Evolutionary conservation across 2,797 vertebrate genomes (phyloP).

Genomic region (Lepilemur ruficaudatus): DNA sequence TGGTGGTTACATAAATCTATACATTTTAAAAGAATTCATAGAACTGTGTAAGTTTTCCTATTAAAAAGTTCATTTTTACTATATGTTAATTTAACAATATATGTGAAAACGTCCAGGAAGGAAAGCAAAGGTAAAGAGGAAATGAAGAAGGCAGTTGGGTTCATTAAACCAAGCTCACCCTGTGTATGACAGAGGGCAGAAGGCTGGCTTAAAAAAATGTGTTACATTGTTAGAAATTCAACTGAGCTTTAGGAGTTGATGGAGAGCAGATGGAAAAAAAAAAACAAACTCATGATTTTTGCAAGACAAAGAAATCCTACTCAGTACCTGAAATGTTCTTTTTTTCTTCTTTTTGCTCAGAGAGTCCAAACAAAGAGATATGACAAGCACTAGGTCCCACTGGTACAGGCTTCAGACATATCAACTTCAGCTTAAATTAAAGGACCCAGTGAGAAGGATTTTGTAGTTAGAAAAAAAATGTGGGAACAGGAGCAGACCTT

Average conservation of each 20-base stretch:
- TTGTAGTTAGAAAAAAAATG: neutral
- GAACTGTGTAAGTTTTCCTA: neutral
- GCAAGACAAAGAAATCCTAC: neutral
- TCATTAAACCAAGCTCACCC: neutral
- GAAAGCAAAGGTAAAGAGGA: neutral
- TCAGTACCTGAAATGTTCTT: neutral
- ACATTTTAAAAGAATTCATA: neutral
- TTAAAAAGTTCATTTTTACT: neutral
- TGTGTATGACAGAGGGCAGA: no score
- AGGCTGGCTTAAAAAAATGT: neutral
- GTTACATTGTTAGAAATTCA: neutral
- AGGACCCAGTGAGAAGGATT: neutral
- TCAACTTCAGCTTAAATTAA: neutral
- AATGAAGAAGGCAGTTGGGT: neutral
- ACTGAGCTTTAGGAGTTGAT: neutral
- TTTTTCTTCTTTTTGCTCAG: neutral
- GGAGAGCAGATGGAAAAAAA: neutral
- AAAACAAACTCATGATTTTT: neutral
- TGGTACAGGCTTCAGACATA: neutral
- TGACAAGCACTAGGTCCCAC: neutral
- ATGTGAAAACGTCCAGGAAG: neutral
- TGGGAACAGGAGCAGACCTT: neutral
- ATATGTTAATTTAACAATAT: neutral
- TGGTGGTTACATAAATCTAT: neutral
- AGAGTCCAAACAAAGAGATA: neutral